Percentiles rank a stretch among this genome's conserved stretches.
These are phyloP conservation scores for Emydura subglobosa DNA, from an alignment of 2,113 vertebrate species.

Conservation along the genomic window DNA sequence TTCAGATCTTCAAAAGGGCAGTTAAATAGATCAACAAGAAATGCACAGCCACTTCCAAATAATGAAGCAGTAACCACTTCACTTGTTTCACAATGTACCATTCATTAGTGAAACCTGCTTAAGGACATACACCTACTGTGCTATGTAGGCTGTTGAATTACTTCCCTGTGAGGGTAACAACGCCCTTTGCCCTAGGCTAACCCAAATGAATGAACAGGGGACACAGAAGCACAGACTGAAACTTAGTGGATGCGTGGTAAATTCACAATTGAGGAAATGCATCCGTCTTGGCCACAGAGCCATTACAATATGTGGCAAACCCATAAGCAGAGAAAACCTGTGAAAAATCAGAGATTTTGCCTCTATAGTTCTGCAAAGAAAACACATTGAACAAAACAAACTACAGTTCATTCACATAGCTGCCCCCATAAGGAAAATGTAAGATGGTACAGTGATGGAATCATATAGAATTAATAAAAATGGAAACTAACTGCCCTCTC, in stretches of 20 bases:
- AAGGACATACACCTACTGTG: not conserved
- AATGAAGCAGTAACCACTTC: not conserved
- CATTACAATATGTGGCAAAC: not conserved
- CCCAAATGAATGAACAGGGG: not conserved
- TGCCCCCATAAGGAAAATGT: not conserved
- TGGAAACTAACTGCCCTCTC: not conserved
- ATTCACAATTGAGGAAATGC: not conserved
- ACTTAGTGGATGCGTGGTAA: not conserved
- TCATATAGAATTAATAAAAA: conserved; percentile 24
- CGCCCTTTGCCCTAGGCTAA: not conserved
- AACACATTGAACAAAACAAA: not conserved
- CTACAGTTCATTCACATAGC: not conserved
- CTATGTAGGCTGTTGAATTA: not conserved
- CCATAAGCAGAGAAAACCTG: not conserved
- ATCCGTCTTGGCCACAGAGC: not conserved
- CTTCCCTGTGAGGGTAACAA: not conserved
- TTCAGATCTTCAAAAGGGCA: not conserved
- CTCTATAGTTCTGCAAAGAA: not conserved
- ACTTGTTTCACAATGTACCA: conserved; percentile 1
- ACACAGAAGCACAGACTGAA: accelerated
- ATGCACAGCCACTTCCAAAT: not conserved
- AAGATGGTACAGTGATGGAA: not conserved
- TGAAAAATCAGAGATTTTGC: conserved; percentile 6
- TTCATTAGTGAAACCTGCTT: not conserved
- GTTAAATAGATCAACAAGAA: not conserved